These are phyloP conservation scores for Scytalopus superciliaris DNA, from an alignment of 2,113 vertebrate genomes.

Conservation along the genomic window DNA sequence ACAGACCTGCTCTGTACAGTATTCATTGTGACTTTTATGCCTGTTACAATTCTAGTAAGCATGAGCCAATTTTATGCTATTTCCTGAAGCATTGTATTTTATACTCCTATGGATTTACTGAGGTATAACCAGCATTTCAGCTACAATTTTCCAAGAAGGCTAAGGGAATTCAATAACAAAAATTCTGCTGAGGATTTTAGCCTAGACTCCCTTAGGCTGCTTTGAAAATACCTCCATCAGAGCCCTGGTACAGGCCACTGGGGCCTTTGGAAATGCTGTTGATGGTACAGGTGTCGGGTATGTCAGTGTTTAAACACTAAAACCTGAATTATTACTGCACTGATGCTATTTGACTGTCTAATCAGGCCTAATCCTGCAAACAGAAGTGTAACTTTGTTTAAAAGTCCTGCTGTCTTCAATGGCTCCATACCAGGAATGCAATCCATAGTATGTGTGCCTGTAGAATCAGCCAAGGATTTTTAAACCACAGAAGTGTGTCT, in stretches of 20 bases:
- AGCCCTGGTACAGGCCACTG: not conserved
- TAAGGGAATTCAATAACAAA: slow-evolving; percentile 19
- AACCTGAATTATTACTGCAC: not conserved
- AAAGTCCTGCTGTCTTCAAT: not conserved
- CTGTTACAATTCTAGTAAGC: not conserved
- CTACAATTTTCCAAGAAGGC: slow-evolving; percentile 43
- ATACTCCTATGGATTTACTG: not conserved
- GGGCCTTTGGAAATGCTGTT: not conserved
- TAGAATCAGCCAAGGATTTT: not conserved
- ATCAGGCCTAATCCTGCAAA: not conserved
- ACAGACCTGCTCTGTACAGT: slow-evolving; percentile 2
- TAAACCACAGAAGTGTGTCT: not conserved
- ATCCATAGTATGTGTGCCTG: not conserved
- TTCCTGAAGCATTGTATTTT: slow-evolving; percentile 27
- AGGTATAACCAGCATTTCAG: slow-evolving; percentile 1
- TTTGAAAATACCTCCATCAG: slow-evolving; percentile 29
- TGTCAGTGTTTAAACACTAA: not conserved
- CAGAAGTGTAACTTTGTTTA: not conserved
- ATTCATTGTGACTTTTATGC: slow-evolving; percentile 1
- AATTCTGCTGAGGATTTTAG: not conserved
- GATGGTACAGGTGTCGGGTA: not conserved
- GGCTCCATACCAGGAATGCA: not conserved
- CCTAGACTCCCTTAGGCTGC: slow-evolving; percentile 13
- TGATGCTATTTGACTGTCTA: not conserved
- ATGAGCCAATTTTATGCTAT: slow-evolving; percentile 10